These are phyloP conservation scores for Semnopithecus entellus DNA, from an alignment of 2,113 vertebrate genomes.

Conservation along the genomic window DNA sequence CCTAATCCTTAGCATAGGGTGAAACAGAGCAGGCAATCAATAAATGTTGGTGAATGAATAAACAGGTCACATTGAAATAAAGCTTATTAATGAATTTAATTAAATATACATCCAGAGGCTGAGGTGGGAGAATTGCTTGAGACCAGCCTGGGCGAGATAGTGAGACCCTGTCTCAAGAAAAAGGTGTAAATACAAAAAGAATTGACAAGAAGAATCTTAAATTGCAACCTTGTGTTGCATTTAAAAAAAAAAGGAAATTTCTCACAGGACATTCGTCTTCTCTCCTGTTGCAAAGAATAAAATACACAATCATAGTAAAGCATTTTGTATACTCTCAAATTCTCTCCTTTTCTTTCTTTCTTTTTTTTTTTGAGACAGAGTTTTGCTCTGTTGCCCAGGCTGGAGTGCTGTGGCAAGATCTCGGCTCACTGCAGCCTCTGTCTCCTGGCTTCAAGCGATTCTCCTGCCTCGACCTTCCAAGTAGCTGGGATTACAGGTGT, in stretches of 20 bases:
- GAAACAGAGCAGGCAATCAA: neutral
- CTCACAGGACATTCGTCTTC: neutral
- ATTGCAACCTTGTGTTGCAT: neutral
- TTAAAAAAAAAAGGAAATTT: neutral
- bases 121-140: neutral
- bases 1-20: neutral
- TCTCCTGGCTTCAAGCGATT: no score
- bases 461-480: no score
- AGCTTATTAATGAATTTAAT: neutral
- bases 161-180: neutral
- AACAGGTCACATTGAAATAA: neutral
- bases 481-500: no score
- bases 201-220: neutral
- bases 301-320: neutral
- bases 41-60: neutral
- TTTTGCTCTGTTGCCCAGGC: no score
- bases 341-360: no score
- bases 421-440: no score
- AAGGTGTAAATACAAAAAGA: neutral
- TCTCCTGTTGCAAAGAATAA: neutral
- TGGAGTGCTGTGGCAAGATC: no score
- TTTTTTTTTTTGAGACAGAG: no score
- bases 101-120: neutral
- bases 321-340: neutral
- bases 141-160: neutral